phyloP scores from a whole-genome alignment of 2,113 vertebrate species.

The Zosterops japonicus region DNA sequence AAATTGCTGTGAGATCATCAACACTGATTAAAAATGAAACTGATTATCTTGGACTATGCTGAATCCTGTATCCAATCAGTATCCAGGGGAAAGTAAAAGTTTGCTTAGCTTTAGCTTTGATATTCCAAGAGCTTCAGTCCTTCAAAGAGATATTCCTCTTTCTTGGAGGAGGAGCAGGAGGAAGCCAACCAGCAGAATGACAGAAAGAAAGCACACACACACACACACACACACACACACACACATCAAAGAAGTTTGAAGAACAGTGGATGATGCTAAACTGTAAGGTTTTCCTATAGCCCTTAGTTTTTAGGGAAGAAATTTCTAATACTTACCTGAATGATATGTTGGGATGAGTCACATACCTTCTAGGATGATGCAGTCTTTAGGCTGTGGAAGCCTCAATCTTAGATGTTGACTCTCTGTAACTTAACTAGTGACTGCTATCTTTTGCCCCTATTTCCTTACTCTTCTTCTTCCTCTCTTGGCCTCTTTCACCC shows the following conservation, averaged over 20 bases:
- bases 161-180: background rate
- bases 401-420: background rate
- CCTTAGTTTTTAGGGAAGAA: background rate
- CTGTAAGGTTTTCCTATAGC: background rate
- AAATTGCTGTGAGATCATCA: slow-evolving; percentile 26
- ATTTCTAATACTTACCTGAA: background rate
- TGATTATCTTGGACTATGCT: background rate
- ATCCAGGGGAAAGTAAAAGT: background rate
- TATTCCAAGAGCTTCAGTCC: background rate
- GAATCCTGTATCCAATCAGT: background rate
- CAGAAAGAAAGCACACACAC: background rate
- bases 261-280: background rate
- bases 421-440: rapidly evolving
- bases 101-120: background rate
- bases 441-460: background rate
- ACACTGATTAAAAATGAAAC: slow-evolving; percentile 40
- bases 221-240: rapidly evolving
- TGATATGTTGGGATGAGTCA: background rate
- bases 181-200: background rate
- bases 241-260: background rate
- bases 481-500: background rate
- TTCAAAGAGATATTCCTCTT: background rate
- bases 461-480: background rate
- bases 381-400: background rate
- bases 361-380: background rate